Conservation (phyloP, 2,113 vertebrate species). For the Eira barbara region DNA sequence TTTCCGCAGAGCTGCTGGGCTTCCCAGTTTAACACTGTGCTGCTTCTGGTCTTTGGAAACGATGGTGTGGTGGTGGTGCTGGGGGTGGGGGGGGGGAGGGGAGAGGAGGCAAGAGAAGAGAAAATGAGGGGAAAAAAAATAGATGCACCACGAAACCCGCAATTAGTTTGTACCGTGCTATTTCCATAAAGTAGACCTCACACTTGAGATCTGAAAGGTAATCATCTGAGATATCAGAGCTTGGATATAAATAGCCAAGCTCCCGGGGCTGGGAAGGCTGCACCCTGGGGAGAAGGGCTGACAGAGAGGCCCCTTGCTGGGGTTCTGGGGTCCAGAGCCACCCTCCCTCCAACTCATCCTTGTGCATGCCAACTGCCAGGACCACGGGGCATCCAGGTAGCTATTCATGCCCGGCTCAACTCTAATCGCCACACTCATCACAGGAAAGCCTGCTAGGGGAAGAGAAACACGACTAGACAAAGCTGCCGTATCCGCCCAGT, state of each 20-base stretch:
- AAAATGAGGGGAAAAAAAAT: not conserved
- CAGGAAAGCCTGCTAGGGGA: not conserved
- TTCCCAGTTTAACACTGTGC: not conserved
- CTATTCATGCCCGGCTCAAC: not conserved
- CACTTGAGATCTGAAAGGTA: slow-evolving; percentile 60
- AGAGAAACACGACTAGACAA: not conserved
- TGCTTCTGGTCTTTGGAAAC: not conserved
- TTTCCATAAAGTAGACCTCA: slow-evolving; percentile 65
- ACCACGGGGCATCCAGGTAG: not conserved
- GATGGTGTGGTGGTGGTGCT: not conserved
- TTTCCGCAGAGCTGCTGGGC: not conserved
- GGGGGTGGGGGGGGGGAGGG: not conserved
- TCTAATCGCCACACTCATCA: slow-evolving; percentile 39
- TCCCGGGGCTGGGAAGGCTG: not conserved
- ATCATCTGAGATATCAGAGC: slow-evolving; percentile 38
- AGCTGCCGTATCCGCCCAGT: not conserved
- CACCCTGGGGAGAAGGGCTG: not conserved
- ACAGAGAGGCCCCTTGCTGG: not conserved
- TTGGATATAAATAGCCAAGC: slow-evolving; percentile 47
- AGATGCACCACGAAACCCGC: slow-evolving; percentile 4
- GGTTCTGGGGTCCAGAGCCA: not conserved
- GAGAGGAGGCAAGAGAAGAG: not conserved
- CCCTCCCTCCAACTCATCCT: not conserved
- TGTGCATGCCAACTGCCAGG: not conserved
- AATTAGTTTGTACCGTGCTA: slow-evolving; percentile 56